Evolutionary conservation across 2,797 vertebrate genomes (phyloP), one percentile per base, ranked within the genome.

Genomic region (Gallinago nigripennis): DNA sequence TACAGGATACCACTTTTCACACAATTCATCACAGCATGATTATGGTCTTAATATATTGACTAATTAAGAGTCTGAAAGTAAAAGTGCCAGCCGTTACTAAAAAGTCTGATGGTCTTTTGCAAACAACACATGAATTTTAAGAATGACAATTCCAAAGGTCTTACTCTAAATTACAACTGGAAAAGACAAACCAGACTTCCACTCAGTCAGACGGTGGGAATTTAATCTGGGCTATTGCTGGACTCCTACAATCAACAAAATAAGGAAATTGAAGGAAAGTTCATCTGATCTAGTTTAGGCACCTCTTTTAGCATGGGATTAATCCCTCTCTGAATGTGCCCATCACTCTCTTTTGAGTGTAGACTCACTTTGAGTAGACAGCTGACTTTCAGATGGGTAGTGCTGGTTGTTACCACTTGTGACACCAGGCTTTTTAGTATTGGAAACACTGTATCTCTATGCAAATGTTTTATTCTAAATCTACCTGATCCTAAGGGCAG

Each of bases 391-490:
- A 65, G 16, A 33, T 27, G 6, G 19, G 48, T 66, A 48, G 66
- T 41, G 18, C 1, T 54, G 35, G 3, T 35, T 39, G 5, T 64
- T 45, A 61, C 11, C 9, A 20, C 56, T 91, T 27, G 27, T 64
- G 46, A 86, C 58, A 54, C 17, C 41, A 48, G 85, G 16, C 63
- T 84, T 79, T 88, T 30, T 39, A 57, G 75, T 79, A 69, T 16
- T 86, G 75, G 77, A 96, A 95, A 87, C 51, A 82, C 43, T 73
- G 41, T 25, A 20, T 27, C 43, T 88, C 45, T 91, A 84, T 50
- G 85, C 25, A 83, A 91, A 31, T 45, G 10, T 71, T 86, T 91
- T 94, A 39, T 82, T 94, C 53, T 92, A 83, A 88, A 58, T 85
- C 77, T 82, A 96, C 43, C 25, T 63, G 72, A 75, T 64, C 33